Percentiles rank a stretch among this genome's conserved stretches.
Conservation (phyloP, 1,140 invertebrate genomes). For the Tetramorium parvispinum region DNA sequence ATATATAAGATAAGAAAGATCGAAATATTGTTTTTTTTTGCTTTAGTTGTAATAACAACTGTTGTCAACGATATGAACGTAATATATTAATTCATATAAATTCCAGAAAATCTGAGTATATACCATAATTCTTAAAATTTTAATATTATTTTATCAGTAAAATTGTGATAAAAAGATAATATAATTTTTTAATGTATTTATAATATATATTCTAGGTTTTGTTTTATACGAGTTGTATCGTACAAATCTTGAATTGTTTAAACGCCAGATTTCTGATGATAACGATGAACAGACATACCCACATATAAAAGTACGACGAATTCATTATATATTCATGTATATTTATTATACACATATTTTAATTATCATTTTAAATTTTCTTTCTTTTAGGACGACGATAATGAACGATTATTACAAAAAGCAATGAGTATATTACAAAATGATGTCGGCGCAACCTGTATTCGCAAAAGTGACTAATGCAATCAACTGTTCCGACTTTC, state of each 20-base stretch:
- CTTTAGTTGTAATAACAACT: background rate
- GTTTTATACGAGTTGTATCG: slow-evolving; percentile 80
- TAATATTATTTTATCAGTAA: background rate
- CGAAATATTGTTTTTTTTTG: background rate
- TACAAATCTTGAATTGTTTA: slow-evolving; percentile 74
- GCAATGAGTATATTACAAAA: slow-evolving; percentile 77
- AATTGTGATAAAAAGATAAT: background rate
- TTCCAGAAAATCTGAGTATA: background rate
- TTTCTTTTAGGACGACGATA: slow-evolving; percentile 65
- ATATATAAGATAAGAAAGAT: slow-evolving; percentile 1
- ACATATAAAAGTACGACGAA: slow-evolving; percentile 41
- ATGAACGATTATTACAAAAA: slow-evolving; percentile 67
- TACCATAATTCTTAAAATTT: background rate
- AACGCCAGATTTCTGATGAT: slow-evolving; percentile 53
- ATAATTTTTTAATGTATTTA: slow-evolving; percentile 52
- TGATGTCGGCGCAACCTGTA: slow-evolving; percentile 70
- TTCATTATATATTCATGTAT: background rate
- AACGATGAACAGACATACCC: slow-evolving; percentile 13
- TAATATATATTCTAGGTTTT: slow-evolving; percentile 73
- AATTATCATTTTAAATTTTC: slow-evolving; percentile 41
- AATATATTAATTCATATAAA: slow-evolving; percentile 9
- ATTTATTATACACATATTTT: slow-evolving; percentile 15
- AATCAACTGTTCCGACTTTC: background rate
- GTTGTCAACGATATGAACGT: background rate
- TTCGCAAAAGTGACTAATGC: slow-evolving; percentile 54